A percentile compares a stretch with the other conserved stretches of the same genome.
Evolutionary conservation across 2,888 invertebrate species (phyloP).

Genomic region (Periphyllus acericola): DNA sequence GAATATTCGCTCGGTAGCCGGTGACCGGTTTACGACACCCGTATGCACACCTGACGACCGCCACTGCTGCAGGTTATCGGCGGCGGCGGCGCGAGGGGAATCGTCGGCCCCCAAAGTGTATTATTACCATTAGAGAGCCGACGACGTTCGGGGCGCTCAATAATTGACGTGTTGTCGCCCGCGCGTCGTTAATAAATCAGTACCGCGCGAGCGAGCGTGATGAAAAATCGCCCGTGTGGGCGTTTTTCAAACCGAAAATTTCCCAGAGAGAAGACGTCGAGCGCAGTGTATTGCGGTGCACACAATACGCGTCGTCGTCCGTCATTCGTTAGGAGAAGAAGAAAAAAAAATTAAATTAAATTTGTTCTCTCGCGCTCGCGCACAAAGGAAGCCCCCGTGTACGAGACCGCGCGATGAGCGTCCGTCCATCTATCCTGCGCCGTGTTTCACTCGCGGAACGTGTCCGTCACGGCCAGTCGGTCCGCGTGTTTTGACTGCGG

Average conservation of each 20-base stretch:
- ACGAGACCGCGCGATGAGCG: background rate
- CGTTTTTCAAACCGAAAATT: slow-evolving; percentile 17
- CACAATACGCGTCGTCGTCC: background rate
- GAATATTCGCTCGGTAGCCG: background rate
- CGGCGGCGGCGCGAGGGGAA: background rate
- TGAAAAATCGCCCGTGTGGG: slow-evolving; percentile 35
- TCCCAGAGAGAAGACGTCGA: background rate
- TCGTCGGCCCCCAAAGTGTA: background rate
- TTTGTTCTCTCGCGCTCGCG: background rate
- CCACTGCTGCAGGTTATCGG: too few species aligned
- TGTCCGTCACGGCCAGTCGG: background rate
- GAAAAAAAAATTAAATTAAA: background rate
- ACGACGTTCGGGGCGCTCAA: background rate
- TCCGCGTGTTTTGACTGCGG: background rate
- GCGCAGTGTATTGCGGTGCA: background rate
- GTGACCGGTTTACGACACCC: background rate
- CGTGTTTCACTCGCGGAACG: too few species aligned
- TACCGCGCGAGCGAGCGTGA: background rate
- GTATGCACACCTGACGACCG: background rate
- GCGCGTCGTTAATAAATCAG: slow-evolving; percentile 14
- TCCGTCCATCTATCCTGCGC: background rate
- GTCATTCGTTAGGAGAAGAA: background rate
- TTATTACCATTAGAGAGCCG: background rate
- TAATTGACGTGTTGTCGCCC: background rate
- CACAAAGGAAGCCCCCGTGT: background rate